Base-by-base conservation (phyloP, 2,888 invertebrate species). In the Caenorhabditis wallacei region DNA sequence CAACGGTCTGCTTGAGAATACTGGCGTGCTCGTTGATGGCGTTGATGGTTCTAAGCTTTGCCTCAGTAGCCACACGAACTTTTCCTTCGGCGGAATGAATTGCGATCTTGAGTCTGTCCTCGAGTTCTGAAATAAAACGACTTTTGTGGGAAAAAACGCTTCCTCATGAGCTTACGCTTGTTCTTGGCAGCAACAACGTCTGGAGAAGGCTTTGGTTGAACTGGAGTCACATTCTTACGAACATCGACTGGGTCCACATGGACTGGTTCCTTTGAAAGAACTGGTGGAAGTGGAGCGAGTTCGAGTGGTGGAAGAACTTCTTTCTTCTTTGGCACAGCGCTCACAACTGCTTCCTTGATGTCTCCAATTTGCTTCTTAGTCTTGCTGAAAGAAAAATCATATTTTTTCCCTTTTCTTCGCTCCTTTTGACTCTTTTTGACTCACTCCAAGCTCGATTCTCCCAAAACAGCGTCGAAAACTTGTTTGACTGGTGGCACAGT, bases 1-100 rank as follows among this genome's bases (percentile, higher is more conserved):
- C 87, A 20, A 93, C 92, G 24, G 93, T 93, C 70, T 91, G 88
- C 82, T 92, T 92, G 53, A 93, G 86, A 35, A 90, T 82, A 30
- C 89, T 79, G 10, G 92, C 91, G 85, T 93, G 93, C 3, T 89
- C 81, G 66, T 89, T 92, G 76, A 92, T 88, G 2, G 92, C 92
- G 1, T 83, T 75, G 72, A 88, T 88, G 10, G 88, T 88, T 20
- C 63, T 70, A 43, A 88, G 75, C 82, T 90, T 90, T 1, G 88
- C 88, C 20, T 88, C 88, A 26, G 88, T 88, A 13, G 89, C 87
- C 13, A 59, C 8, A 51, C 87, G 84, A 20, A 89, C 87, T 20
- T 78, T 82, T 54, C 59, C 66, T 74, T 90, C 88, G 7, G 89
- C 89, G 3, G 85, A 72, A 37, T 84, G 81, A 54, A 90, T 84